Base-by-base conservation (phyloP, 2,797 vertebrate species). In the Ciconia nigra region DNA sequence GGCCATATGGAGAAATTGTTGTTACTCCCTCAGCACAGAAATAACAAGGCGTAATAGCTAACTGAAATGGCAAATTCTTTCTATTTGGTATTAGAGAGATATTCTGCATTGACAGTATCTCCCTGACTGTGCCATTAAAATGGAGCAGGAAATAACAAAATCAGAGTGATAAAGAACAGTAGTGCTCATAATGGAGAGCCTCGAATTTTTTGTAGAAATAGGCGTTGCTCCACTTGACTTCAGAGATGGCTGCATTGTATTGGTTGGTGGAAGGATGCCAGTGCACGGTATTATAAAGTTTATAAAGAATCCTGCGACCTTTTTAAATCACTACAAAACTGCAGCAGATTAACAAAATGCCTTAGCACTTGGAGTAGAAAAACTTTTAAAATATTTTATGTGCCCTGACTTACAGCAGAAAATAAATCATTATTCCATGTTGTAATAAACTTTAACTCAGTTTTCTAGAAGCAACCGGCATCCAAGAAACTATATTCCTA, bases 11-110 rank as follows among this genome's bases (percentile, higher is more conserved):
- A 83, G 41, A 91, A 72, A 46, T 73, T 90, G 57, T 57, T 87
- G n/a, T 72, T 95, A 66, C 19, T 83, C 77, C 67, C 90, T 80
- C 65, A 87, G 62, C 70, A 42, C 62, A 91, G 86, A 96, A 94
- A 83, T 83, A 95, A 74, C 63, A 92, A 84, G 55, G 33, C 5
- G 0, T 35, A 77, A 82, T 28, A 70, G 24, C 44, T 67, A 73
- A 79, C 49, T 63, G 54, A 66, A 92, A 80, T 87, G 83, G 95
- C 44, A 92, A 59, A 63, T 80, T 55, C 15, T 67, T 83, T 77
- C 59, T 55, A 7, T 71, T 83, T 94, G 55, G 49, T 59, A 31
- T 35, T 46, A 21, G 58, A 58, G 55, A 52, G 47, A 73, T 26
- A 59, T 42, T 83, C 57, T 66, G 26, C 88, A 54, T n/a, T 70